Conservation (phyloP, 2,888 invertebrate species). For the Synanthedon tipuliformis region DNA sequence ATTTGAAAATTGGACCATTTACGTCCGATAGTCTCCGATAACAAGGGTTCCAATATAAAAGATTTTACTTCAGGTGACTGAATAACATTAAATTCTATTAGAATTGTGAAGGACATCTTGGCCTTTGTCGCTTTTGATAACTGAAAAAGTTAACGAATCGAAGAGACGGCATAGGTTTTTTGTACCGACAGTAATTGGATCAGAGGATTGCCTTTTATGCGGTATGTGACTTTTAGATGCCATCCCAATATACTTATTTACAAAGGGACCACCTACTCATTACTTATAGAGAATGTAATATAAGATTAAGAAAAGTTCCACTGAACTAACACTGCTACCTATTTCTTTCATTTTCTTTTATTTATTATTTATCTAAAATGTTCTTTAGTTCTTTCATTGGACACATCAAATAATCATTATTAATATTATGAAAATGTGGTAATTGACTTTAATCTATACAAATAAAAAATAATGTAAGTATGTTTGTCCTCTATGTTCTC, state of each 20-base stretch:
- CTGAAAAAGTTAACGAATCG: neutral
- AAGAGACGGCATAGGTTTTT: neutral
- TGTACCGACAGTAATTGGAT: neutral
- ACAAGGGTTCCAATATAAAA: constrained; percentile 10
- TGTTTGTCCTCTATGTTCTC: no score
- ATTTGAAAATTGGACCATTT: constrained; percentile 13
- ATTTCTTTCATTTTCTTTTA: no score
- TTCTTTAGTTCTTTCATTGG: no score
- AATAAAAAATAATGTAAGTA: no score
- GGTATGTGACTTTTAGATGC: no score
- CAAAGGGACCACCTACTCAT: no score
- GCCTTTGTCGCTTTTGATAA: neutral
- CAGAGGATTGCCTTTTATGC: neutral
- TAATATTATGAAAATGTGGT: neutral
- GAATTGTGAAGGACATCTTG: neutral
- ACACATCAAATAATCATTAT: neutral
- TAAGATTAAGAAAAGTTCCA: no score
- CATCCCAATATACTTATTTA: no score
- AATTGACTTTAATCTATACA: neutral
- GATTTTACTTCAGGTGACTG: constrained; percentile 3
- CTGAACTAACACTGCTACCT: no score
- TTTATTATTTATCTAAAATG: no score
- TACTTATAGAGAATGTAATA: no score
- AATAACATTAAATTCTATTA: neutral
- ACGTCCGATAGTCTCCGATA: constrained; percentile 13